A percentile compares a stretch with the other conserved stretches of the same genome.
phyloP scores from a whole-genome alignment of 2,797 vertebrate genomes.

The Atherinosoma microstoma region DNA sequence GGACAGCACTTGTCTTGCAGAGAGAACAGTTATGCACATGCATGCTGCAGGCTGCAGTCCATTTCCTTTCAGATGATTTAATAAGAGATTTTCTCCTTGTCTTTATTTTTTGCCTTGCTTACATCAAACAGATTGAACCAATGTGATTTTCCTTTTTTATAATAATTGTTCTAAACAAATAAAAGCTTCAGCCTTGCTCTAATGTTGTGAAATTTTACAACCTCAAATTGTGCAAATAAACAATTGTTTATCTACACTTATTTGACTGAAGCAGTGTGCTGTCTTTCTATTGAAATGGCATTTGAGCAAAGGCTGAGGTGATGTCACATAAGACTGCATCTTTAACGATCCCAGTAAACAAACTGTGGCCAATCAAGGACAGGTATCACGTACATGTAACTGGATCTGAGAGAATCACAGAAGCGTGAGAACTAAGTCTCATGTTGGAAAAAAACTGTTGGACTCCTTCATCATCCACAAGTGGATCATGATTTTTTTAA shows the following conservation, averaged over 20 bases:
- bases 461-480: conserved; percentile 63
- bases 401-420: conserved; percentile 60
- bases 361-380: conserved; percentile 64
- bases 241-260: background rate
- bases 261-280: background rate
- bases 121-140: background rate
- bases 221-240: background rate
- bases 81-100: background rate
- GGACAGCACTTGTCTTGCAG: conserved; percentile 33
- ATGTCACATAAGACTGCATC: conserved; percentile 59
- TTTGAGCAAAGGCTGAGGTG: conserved; percentile 23
- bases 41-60: background rate
- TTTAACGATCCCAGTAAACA: conserved; percentile 66
- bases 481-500: conserved; percentile 25
- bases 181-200: background rate
- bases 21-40: conserved; percentile 14
- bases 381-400: conserved; percentile 67
- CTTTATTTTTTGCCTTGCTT: background rate
- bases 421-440: conserved; percentile 57
- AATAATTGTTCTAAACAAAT: background rate
- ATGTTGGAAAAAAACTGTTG: conserved; percentile 46
- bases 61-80: conserved; percentile 16
- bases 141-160: background rate
- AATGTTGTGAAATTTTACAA: background rate
- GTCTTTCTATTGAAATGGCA: conserved; percentile 9